These are phyloP conservation scores for Drosophila ercepeae DNA, from an alignment of 1,140 invertebrate genomes.

Conservation along the genomic window DNA sequence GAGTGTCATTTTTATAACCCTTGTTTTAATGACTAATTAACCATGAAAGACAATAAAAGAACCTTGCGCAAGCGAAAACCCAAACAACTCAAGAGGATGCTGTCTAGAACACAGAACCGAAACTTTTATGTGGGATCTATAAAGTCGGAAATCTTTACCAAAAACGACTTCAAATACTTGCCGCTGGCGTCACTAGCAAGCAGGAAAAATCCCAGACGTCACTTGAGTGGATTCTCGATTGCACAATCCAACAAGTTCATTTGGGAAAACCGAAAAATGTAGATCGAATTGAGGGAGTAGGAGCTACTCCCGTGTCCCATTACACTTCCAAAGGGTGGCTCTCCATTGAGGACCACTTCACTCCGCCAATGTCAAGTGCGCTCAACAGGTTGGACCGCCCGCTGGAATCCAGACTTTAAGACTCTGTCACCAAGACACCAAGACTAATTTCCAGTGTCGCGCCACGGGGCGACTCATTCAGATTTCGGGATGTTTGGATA, in stretches of 20 bases:
- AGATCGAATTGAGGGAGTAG: slow-evolving; percentile 29
- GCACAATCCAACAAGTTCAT: slow-evolving; percentile 26
- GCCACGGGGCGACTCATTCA: slow-evolving; percentile 75
- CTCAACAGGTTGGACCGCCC: slow-evolving; percentile 77
- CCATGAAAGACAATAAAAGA: slow-evolving; percentile 68
- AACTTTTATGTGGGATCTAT: slow-evolving; percentile 38
- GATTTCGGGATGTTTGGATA: slow-evolving; percentile 10
- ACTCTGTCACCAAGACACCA: slow-evolving; percentile 27
- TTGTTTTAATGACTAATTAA: slow-evolving; percentile 78
- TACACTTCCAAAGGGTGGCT: slow-evolving; percentile 23
- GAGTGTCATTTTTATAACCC: slow-evolving; percentile 77
- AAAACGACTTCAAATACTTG: slow-evolving; percentile 31
- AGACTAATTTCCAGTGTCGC: slow-evolving; percentile 47
- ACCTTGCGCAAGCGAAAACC: slow-evolving; percentile 8
- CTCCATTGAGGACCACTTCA: slow-evolving; percentile 42
- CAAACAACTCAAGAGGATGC: slow-evolving; percentile 20
- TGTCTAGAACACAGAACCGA: slow-evolving; percentile 27
- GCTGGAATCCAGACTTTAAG: slow-evolving; percentile 32
- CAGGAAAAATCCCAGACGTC: slow-evolving; percentile 28
- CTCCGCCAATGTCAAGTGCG: slow-evolving; percentile 61
- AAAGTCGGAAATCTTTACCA: slow-evolving; percentile 9
- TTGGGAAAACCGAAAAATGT: slow-evolving; percentile 9
- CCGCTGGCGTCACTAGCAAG: slow-evolving; percentile 31
- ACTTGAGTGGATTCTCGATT: slow-evolving; percentile 40
- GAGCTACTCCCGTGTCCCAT: slow-evolving; percentile 15